Conservation (phyloP, 2,797 vertebrate species). For the Sebastolobus alascanus region DNA sequence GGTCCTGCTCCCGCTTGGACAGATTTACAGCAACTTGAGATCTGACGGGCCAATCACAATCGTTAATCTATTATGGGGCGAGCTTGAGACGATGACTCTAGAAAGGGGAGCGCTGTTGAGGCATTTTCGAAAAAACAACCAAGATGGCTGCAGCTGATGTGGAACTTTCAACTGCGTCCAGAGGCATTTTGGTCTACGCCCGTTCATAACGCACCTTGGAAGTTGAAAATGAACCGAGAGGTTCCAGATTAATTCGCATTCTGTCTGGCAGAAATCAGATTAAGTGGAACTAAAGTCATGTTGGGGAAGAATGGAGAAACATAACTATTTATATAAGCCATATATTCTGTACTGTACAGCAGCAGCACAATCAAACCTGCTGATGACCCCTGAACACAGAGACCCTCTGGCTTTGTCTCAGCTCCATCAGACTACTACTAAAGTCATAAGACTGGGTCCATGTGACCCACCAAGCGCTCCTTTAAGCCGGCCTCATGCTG, state of each 20-base stretch:
- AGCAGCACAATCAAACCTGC: background rate
- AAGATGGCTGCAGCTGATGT: no score
- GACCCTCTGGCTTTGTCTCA: background rate
- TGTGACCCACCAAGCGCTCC: constrained; percentile 55
- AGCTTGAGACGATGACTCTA: no score
- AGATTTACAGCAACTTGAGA: background rate
- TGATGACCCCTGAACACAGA: background rate
- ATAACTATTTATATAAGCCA: background rate
- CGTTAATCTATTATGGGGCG: no score
- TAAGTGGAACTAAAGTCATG: background rate
- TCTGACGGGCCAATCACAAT: background rate
- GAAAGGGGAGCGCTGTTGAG: no score
- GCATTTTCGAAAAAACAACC: no score
- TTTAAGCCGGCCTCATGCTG: constrained; percentile 42
- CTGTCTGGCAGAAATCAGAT: background rate
- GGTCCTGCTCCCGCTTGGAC: no score
- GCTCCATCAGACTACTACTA: constrained; percentile 35
- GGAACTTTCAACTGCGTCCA: no score
- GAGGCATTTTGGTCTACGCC: background rate
- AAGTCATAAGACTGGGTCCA: constrained; percentile 70
- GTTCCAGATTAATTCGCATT: background rate
- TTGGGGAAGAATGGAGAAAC: background rate
- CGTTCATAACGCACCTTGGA: background rate
- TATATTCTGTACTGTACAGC: background rate
- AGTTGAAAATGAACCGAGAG: background rate